Evolutionary conservation across 2,113 vertebrate genomes (phyloP).

Genomic region (Scolopax mira): DNA sequence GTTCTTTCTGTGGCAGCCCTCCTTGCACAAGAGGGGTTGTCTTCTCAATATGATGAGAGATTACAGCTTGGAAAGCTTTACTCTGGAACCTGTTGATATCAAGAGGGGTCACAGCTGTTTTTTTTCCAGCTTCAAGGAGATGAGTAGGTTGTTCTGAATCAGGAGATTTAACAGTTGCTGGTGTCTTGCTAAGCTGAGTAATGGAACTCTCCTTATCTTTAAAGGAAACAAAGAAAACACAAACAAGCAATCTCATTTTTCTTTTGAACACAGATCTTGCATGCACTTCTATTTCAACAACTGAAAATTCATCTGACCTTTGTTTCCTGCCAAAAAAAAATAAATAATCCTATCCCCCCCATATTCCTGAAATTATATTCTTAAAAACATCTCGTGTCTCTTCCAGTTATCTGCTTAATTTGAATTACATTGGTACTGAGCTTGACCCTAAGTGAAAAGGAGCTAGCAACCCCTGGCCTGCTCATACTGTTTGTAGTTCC

Average conservation of each 20-base stretch:
- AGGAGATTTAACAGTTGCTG: background rate
- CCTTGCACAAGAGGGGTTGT: conserved; percentile 19
- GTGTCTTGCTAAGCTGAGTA: conserved; percentile 72
- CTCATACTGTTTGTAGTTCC: background rate
- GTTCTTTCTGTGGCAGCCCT: conserved; percentile 75
- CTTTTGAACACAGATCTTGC: background rate
- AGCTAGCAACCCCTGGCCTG: rapidly evolving
- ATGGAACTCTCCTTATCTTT: conserved; percentile 76
- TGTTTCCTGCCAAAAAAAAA: background rate
- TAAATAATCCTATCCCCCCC: background rate
- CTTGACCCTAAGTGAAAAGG: background rate
- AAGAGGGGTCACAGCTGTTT: conserved; percentile 82
- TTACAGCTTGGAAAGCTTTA: conserved; percentile 84
- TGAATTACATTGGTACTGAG: background rate
- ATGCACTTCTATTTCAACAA: background rate
- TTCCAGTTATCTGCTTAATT: background rate
- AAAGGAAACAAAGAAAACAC: conserved; percentile 29
- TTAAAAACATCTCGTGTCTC: background rate
- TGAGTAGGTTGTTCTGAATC: conserved; percentile 45
- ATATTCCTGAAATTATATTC: background rate
- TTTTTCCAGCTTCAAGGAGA: conserved; percentile 63
- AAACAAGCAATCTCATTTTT: background rate
- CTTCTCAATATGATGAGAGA: conserved; percentile 72
- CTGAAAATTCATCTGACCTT: background rate
- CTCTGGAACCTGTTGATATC: conserved; percentile 90